Evolutionary conservation across 2,113 vertebrate species (phyloP), one percentile per base, ranked within the genome.

Genomic region (Peucedramus taeniatus): DNA sequence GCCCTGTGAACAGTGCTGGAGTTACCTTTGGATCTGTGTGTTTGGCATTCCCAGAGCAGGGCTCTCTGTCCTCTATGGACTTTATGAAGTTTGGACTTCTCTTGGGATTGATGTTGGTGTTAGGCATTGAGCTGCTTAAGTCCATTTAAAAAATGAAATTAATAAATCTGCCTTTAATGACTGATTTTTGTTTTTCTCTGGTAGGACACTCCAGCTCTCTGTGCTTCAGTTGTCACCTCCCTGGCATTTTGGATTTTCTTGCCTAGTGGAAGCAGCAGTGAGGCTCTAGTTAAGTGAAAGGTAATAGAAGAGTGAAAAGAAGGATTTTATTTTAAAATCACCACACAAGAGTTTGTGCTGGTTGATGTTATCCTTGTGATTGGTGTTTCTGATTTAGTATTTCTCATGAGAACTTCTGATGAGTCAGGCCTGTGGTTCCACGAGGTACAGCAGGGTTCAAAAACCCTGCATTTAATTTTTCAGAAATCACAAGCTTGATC

Each of bases 261-360:
- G 61, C 79, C 42, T 54, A 64, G 49, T 64, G 53, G 82, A 95
- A 90, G 70, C 84, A 82, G 53, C 24, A 2, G 5, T 84, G 71
- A 94, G 71, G 49, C 89, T 92, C 15, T 83, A 69, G 71, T 13
- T 82, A 93, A 92, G 64, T 37, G 47, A 90, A 89, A 95, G 72
- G 83, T 89, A 90, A 82, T 11, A 68, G 35, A 63, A 59, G 35
- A 93, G 42, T 47, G 45, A 60, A 61, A 72, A 90, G 20, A 85
- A 33, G 15, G 56, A 13, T 81, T 77, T 68, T 84, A n/a, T 49
- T 95, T 94, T 71, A 54, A 83, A 90, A 54, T 63, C 35, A 19
- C 45, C 7, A 1, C 39, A 10, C 22, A 17, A 10, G 59, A 50
- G 18, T 45, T 61, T 22, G 37, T 90, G 28, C 71, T 77, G 54